Evolutionary conservation across 2,888 invertebrate genomes (phyloP).

Genomic region (Linhomoeus sp.): DNA sequence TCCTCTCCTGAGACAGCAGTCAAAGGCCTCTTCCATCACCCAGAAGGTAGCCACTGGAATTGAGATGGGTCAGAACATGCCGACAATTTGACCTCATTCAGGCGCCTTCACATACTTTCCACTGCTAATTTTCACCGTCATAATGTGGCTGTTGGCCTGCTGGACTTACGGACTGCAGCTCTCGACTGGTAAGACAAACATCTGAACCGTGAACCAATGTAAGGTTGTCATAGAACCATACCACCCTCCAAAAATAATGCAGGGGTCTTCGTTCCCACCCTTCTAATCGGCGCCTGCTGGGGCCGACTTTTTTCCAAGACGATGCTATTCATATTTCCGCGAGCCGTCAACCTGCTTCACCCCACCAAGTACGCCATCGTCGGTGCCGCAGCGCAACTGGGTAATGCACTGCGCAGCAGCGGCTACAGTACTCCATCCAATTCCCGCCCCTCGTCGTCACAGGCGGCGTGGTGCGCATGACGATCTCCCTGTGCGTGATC

Average conservation of each 20-base stretch:
- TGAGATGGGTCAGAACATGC: too few species aligned
- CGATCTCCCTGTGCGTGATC: constrained; percentile 82
- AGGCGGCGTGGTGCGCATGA: constrained; percentile 86
- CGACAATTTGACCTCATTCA: constrained; percentile 12
- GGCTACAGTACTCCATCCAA: too few species aligned
- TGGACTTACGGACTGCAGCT: constrained; percentile 82
- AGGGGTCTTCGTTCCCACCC: constrained; percentile 57
- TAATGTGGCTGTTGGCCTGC: constrained; percentile 64
- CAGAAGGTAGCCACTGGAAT: too few species aligned
- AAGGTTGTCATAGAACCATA: too few species aligned
- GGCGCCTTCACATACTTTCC: constrained; percentile 57
- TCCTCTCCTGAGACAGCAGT: constrained; percentile 88
- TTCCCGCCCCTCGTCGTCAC: too few species aligned
- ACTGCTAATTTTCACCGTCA: constrained; percentile 50
- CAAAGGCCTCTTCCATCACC: constrained; percentile 67
- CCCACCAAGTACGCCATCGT: constrained; percentile 82
- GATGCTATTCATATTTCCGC: not conserved
- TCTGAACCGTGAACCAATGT: too few species aligned
- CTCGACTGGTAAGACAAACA: constrained; percentile 70
- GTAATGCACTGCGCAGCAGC: too few species aligned
- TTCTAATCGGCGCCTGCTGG: constrained; percentile 84
- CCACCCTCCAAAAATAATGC: too few species aligned
- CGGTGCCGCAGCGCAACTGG: constrained; percentile 77
- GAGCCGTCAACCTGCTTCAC: constrained; percentile 35
- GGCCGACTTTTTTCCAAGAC: constrained; percentile 59